Conservation (phyloP, 2,888 invertebrate genomes). For the Lithophane leautieri region DNA sequence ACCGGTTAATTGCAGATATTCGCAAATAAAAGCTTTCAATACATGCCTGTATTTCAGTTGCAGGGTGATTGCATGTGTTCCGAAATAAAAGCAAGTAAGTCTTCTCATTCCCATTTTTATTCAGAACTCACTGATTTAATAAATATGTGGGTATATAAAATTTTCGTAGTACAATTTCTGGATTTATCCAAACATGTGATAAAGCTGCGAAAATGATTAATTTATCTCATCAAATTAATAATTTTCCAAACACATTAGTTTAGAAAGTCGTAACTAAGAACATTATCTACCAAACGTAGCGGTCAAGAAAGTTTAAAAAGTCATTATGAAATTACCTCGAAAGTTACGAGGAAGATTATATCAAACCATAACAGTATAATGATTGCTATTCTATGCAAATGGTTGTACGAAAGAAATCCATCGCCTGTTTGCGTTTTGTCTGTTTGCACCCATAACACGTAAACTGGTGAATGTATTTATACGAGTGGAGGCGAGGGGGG, state of each 20-base stretch:
- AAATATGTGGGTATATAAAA: not conserved
- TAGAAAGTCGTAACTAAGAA: constrained; percentile 39
- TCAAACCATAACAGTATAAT: constrained; percentile 17
- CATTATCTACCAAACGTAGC: constrained; percentile 1
- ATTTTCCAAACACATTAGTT: constrained; percentile 2
- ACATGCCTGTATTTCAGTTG: not conserved
- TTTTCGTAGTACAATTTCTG: not conserved
- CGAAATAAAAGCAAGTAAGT: not conserved
- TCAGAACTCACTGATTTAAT: not conserved
- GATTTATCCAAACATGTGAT: not conserved
- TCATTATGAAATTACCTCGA: constrained; percentile 8
- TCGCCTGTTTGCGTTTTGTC: constrained; percentile 31
- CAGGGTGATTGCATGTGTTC: constrained; percentile 1
- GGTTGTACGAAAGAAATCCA: constrained; percentile 34
- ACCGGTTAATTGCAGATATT: constrained; percentile 21
- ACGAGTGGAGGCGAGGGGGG: not conserved
- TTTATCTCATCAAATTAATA: too few species aligned
- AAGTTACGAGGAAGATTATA: constrained; percentile 15
- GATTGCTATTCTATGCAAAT: constrained; percentile 31
- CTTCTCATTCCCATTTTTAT: not conserved
- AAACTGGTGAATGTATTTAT: constrained; percentile 32
- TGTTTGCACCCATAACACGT: constrained; percentile 44
- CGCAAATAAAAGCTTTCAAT: constrained; percentile 15
- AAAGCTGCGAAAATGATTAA: too few species aligned
- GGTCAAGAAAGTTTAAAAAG: constrained; percentile 32